Conservation (phyloP, 2,888 invertebrate genomes). For the Dasysyrphus albostriatus region DNA sequence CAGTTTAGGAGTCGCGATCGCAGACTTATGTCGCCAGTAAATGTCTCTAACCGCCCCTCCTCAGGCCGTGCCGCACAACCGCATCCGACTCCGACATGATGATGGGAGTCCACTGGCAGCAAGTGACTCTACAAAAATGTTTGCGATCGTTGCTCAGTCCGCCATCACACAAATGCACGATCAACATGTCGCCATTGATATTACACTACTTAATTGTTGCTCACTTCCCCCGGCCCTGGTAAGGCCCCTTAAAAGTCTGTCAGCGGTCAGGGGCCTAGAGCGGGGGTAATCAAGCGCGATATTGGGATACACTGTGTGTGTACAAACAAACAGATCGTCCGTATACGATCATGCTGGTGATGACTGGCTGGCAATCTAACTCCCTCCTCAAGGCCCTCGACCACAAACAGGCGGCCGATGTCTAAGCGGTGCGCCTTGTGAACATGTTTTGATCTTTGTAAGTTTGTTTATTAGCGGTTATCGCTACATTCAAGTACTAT, state of each 20-base stretch:
- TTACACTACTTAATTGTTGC: constrained; percentile 69
- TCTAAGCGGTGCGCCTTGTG: constrained; percentile 40
- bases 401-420: constrained; percentile 17
- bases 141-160: constrained; percentile 52
- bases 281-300: constrained; percentile 40
- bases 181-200: constrained; percentile 72
- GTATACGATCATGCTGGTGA: constrained; percentile 57
- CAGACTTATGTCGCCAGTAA: constrained; percentile 81
- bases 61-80: not conserved
- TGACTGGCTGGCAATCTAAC: constrained; percentile 66
- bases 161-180: constrained; percentile 69
- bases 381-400: constrained; percentile 51
- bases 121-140: constrained; percentile 63
- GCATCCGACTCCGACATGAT: constrained; percentile 15
- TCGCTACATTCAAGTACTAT: constrained; percentile 37
- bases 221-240: constrained; percentile 46
- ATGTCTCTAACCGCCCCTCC: constrained; percentile 43
- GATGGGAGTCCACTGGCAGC: constrained; percentile 55
- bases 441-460: constrained; percentile 54
- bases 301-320: constrained; percentile 45
- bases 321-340: constrained; percentile 50
- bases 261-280: not conserved
- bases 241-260: not conserved
- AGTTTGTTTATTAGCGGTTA: constrained; percentile 65
- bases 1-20: constrained; percentile 78